A percentile compares a stretch with the other conserved stretches of the same genome.
These are phyloP conservation scores for Cassiopea xamachana DNA, from an alignment of 30 jellyfish, hydroid and myxozoan species.

Conservation along the genomic window DNA sequence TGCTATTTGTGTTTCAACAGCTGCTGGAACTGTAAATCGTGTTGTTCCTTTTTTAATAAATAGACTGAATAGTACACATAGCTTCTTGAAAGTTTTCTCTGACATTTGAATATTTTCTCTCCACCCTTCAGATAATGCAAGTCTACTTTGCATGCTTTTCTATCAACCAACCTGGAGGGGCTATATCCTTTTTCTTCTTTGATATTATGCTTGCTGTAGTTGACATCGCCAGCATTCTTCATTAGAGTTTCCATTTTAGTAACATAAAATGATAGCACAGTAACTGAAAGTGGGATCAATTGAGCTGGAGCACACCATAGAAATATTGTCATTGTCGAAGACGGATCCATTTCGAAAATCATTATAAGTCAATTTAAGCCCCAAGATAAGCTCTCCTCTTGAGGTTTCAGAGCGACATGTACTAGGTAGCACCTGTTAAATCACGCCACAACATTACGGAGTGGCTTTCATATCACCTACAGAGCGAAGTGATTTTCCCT, in stretches of 20 bases:
- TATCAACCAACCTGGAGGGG: conserved; percentile 44
- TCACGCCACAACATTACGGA: neutral
- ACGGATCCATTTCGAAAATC: neutral
- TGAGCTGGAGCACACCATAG: neutral
- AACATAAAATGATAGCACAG: neutral
- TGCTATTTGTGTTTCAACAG: conserved; percentile 68
- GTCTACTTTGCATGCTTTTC: conserved; percentile 26
- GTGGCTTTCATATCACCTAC: conserved; percentile 16
- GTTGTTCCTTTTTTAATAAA: conserved; percentile 12
- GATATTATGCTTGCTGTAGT: neutral
- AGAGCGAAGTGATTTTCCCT: conserved; percentile 6
- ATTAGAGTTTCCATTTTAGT: neutral
- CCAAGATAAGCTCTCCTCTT: neutral
- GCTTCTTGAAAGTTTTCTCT: neutral
- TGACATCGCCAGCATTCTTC: neutral
- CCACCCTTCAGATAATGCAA: conserved; percentile 42
- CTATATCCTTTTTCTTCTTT: neutral
- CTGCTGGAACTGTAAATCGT: conserved; percentile 21
- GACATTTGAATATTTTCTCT: conserved; percentile 38
- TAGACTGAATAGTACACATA: conserved; percentile 28
- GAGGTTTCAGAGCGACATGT: neutral
- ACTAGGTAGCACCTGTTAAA: neutral
- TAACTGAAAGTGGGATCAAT: neutral
- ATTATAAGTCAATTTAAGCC: neutral
- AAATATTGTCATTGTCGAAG: neutral